Base-by-base conservation (phyloP, 1,140 invertebrate genomes). In the Drosophila funebris region DNA sequence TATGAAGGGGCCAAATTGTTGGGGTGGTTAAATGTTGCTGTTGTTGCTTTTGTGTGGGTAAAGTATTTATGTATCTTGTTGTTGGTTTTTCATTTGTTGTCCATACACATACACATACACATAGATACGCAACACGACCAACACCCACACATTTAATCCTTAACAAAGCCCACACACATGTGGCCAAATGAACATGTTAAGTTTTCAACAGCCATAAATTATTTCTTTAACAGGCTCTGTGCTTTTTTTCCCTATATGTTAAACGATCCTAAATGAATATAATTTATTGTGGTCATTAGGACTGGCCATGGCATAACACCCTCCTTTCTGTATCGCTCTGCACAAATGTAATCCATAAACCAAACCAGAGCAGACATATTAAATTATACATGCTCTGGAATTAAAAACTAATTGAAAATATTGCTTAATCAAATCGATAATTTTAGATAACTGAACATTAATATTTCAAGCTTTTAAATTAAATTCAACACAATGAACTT, bases 141-240 rank as follows among this genome's bases (percentile, higher is more conserved):
- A 69, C 37, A 33, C 53, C 22, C 44, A 39, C 56, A 60, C 46
- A 54, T 53, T 72, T 60, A 73, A 68, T 60, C 63, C 70, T 52
- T 24, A 73, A 58, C 60, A 71, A 69, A 44, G 69, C 67, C 61
- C 73, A 73, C 46, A 69, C 80, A 84, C 70, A 87, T 87, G 82
- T 72, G 82, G 70, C 81, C 66, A 85, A 85, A 85, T 85, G 78
- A 85, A 85, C 81, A 85, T 85, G 81, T 85, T 85, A 85, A 87
- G 81, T 85, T 85, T 85, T 85, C 82, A 85, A 87, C 81, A 85
- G 74, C 82, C 69, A 87, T 87, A 85, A 85, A 85, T 85, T 87
- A 85, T 85, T 85, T 87, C 81, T 75, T 85, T 70, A 73, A 75
- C 82, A 81, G 82, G 27, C 27, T 33, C 69, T 63, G 48, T 81